Percentiles rank a stretch among this genome's conserved stretches.
Conservation (phyloP, 2,797 vertebrate species). For the Falco concolor region DNA sequence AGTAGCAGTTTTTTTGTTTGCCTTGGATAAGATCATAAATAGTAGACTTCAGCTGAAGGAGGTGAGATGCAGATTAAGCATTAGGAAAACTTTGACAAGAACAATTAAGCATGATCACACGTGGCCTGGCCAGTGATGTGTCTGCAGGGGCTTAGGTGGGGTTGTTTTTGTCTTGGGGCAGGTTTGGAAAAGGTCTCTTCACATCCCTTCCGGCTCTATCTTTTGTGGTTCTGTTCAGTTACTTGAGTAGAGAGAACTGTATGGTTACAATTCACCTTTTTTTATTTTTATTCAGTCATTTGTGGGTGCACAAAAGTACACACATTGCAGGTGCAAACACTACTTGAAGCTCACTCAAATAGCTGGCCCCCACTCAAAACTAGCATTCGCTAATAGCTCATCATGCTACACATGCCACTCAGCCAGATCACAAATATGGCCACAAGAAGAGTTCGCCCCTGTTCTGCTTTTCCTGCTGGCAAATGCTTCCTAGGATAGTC, state of each 20-base stretch:
- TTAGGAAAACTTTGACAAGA: neutral
- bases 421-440: neutral
- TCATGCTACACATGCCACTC: neutral
- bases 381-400: neutral
- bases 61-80: neutral
- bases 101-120: neutral
- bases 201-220: neutral
- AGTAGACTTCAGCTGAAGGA: neutral
- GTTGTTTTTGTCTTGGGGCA: neutral
- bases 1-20: neutral
- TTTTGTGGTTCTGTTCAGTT: neutral
- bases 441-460: neutral
- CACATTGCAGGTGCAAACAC: neutral
- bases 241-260: neutral
- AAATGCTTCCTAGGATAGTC: neutral
- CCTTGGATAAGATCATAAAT: neutral
- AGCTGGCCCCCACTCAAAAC: neutral
- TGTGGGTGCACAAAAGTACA: neutral
- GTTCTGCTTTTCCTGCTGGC: neutral
- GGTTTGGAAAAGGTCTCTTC: neutral
- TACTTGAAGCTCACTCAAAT: neutral
- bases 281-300: neutral
- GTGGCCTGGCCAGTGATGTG: neutral
- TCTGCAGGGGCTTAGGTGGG: neutral
- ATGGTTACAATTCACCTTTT: neutral